These are phyloP conservation scores for Catotricha subobsoleta DNA, from an alignment of 2,888 invertebrate genomes.

Conservation along the genomic window DNA sequence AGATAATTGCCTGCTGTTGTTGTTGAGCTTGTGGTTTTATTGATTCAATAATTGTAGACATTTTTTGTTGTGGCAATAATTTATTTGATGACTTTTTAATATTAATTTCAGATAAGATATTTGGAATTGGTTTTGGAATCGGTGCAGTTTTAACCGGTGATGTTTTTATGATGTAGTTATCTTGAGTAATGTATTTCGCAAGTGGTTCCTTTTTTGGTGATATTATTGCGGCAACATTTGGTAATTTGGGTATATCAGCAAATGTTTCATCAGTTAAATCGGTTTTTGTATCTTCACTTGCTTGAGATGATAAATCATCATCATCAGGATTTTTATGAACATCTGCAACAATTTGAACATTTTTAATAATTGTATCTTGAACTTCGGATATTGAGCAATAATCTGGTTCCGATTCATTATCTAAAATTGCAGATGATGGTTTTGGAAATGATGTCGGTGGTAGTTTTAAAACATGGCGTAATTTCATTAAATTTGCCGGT, in stretches of 20 bases:
- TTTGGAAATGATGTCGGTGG: conserved; percentile 29
- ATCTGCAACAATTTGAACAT: conserved; percentile 42
- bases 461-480: conserved; percentile 34
- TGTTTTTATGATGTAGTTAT: conserved; percentile 13
- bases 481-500: conserved; percentile 51
- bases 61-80: background rate
- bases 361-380: conserved; percentile 23
- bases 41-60: background rate
- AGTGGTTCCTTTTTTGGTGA: conserved; percentile 42
- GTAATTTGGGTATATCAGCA: conserved; percentile 50
- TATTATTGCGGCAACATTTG: conserved; percentile 55
- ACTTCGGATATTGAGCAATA: conserved; percentile 63
- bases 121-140: background rate
- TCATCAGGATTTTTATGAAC: conserved; percentile 22
- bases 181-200: conserved; percentile 13
- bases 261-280: conserved; percentile 26
- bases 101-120: background rate
- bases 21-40: conserved; percentile 4
- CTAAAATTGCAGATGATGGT: conserved; percentile 29
- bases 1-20: background rate
- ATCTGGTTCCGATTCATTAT: conserved; percentile 40
- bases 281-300: conserved; percentile 18
- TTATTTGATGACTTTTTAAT: background rate
- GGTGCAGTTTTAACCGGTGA: background rate
- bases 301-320: conserved; percentile 9